Evolutionary conservation across 1,140 invertebrate species (phyloP).

Genomic region (Ericerus pela): DNA sequence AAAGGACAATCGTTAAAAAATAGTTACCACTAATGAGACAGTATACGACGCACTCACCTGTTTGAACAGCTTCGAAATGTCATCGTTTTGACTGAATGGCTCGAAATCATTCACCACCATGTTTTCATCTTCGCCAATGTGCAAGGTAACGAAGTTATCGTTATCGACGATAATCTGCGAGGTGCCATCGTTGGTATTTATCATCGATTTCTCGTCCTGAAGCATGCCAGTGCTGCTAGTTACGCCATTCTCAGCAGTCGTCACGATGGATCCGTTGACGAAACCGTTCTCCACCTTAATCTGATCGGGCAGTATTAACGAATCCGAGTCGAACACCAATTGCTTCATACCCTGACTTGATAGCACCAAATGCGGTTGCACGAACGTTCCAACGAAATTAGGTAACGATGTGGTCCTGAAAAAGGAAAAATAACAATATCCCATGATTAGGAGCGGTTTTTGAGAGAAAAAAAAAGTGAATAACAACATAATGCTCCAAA

Average conservation of each 20-base stretch:
- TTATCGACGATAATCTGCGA: conserved; percentile 1
- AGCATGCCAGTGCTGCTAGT: neutral
- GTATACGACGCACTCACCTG: neutral
- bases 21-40: too few relatives aligned
- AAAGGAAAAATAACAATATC: conserved; percentile 15
- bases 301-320: neutral
- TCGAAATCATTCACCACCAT: neutral
- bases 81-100: neutral
- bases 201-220: neutral
- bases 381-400: conserved; percentile 35
- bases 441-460: neutral
- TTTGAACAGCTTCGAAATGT: conserved; percentile 4
- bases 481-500: too few relatives aligned
- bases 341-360: neutral
- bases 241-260: neutral
- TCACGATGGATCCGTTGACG: conserved; percentile 3
- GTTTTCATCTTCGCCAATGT: neutral
- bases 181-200: neutral
- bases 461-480: neutral
- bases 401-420: conserved; percentile 35
- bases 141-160: conserved; percentile 4
- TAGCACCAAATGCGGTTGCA: conserved; percentile 18
- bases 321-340: conserved; percentile 1
- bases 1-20: too few relatives aligned
- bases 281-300: conserved; percentile 3